These are phyloP conservation scores for Aphidius gifuensis DNA, from an alignment of 1,140 invertebrate genomes.

Conservation along the genomic window DNA sequence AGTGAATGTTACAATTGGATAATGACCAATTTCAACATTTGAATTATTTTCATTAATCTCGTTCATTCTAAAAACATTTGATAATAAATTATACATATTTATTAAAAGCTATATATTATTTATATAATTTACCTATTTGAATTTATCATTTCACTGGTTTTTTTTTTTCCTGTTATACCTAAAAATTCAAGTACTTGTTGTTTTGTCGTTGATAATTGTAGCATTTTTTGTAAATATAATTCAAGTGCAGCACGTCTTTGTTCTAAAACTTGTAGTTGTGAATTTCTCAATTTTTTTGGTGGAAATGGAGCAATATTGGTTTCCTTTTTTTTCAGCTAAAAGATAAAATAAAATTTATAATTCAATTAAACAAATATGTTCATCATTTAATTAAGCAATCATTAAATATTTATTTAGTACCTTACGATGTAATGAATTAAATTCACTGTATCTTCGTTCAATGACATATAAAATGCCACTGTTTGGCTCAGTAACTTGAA, in stretches of 20 bases:
- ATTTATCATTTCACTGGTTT: conserved; percentile 24
- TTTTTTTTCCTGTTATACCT: conserved; percentile 39
- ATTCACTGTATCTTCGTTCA: conserved; percentile 62
- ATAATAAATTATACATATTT: background rate
- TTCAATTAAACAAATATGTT: conserved; percentile 16
- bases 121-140: conserved; percentile 35
- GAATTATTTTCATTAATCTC: conserved; percentile 25
- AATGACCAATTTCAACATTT: conserved; percentile 38
- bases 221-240: conserved; percentile 60
- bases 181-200: conserved; percentile 53
- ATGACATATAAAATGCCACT: conserved; percentile 51
- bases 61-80: no score
- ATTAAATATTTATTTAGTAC: conserved; percentile 37
- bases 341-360: conserved; percentile 3
- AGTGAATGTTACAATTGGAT: conserved; percentile 51
- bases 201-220: conserved; percentile 48
- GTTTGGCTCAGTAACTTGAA: conserved; percentile 53
- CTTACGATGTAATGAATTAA: conserved; percentile 61
- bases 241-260: conserved; percentile 59
- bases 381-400: conserved; percentile 17
- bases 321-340: conserved; percentile 39
- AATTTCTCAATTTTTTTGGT: conserved; percentile 63
- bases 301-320: conserved; percentile 58
- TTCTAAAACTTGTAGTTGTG: conserved; percentile 62
- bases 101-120: background rate